These are phyloP conservation scores for Struthidea cinerea DNA, from an alignment of 2,113 vertebrate genomes.

Conservation along the genomic window DNA sequence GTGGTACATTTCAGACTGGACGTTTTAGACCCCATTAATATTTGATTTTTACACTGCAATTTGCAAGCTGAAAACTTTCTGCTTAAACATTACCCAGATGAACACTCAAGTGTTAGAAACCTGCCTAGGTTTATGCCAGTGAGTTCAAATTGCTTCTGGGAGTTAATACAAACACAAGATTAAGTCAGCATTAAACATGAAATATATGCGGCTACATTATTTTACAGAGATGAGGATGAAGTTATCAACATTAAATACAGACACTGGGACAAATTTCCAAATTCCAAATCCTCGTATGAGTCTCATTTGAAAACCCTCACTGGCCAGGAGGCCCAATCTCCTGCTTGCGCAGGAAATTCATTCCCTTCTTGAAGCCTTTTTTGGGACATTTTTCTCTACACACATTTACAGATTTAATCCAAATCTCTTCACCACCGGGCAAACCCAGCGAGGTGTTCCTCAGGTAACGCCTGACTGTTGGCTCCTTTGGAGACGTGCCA, in stretches of 20 bases:
- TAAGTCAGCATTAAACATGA: constrained; percentile 13
- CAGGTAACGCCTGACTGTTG: background rate
- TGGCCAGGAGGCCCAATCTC: background rate
- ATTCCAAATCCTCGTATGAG: background rate
- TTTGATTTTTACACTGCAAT: background rate
- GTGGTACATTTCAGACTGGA: background rate
- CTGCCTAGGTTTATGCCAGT: background rate
- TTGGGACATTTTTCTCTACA: background rate
- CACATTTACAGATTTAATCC: background rate
- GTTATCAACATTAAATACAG: background rate
- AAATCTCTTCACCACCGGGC: background rate
- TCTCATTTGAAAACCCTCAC: background rate
- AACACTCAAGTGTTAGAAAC: background rate
- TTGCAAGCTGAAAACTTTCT: background rate
- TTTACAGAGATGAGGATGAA: background rate
- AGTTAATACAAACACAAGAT: constrained; percentile 10
- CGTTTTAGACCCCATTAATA: background rate
- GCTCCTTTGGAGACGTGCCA: background rate
- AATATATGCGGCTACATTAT: background rate
- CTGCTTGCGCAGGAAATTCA: background rate
- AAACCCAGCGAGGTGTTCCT: background rate
- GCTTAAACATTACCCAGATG: background rate
- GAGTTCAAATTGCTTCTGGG: background rate
- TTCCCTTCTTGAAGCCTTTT: background rate
- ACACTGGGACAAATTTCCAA: background rate